These are phyloP conservation scores for Lepisosteus osseus DNA, from an alignment of 2,113 vertebrate genomes.

Conservation along the genomic window DNA sequence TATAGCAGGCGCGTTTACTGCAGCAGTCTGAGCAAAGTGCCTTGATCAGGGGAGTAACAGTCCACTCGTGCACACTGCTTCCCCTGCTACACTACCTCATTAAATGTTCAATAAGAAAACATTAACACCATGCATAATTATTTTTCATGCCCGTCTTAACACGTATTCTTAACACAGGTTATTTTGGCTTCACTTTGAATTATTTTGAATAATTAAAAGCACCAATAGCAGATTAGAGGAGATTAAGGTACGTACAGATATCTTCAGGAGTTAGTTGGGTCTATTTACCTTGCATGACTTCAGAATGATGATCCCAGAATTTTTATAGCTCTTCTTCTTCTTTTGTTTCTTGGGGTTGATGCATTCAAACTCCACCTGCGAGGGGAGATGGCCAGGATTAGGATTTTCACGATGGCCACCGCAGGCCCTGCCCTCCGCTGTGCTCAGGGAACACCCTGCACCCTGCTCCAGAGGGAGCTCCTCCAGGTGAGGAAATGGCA, in stretches of 20 bases:
- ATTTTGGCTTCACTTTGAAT: slow-evolving; percentile 14
- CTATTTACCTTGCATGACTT: slow-evolving; percentile 86
- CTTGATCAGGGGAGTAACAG: no score
- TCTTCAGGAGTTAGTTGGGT: not conserved
- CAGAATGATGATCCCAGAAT: slow-evolving; percentile 88
- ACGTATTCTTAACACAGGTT: slow-evolving; percentile 4
- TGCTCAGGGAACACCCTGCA: no score
- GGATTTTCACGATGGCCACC: no score
- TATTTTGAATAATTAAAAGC: slow-evolving; percentile 16
- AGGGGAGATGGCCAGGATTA: not conserved
- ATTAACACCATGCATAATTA: slow-evolving; percentile 16
- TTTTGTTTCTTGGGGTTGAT: slow-evolving; percentile 97
- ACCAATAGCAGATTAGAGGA: slow-evolving; percentile 34
- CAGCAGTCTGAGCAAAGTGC: no score
- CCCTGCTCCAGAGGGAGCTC: no score
- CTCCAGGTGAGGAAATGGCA: no score
- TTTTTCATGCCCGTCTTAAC: slow-evolving; percentile 24
- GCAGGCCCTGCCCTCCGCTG: no score
- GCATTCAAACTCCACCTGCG: slow-evolving; percentile 92
- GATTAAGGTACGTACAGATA: slow-evolving; percentile 6
- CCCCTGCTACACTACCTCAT: not conserved
- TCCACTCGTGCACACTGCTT: no score
- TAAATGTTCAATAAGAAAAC: slow-evolving; percentile 17
- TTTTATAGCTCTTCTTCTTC: slow-evolving; percentile 96
- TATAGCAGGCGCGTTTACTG: no score